These are phyloP conservation scores for Lamprologus callipterus DNA, from an alignment of 2,113 vertebrate species.

Conservation along the genomic window DNA sequence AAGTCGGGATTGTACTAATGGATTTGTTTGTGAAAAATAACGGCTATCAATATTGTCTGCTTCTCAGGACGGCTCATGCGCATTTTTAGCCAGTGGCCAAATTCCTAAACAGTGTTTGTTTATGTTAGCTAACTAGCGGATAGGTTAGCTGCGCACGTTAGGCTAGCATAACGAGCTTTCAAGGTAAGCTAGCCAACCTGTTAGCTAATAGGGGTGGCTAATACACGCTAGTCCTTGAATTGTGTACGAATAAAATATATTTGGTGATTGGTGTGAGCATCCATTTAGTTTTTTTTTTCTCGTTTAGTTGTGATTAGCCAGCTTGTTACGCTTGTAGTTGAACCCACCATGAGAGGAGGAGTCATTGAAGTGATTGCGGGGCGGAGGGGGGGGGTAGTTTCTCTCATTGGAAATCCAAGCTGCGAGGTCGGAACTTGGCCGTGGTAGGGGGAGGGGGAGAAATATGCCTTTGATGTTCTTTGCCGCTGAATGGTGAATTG, in stretches of 20 bases:
- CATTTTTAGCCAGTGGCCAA: background rate
- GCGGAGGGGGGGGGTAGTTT: constrained; percentile 44
- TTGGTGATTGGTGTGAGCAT: background rate
- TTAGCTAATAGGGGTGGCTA: constrained; percentile 14
- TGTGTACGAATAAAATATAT: background rate
- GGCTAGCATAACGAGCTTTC: constrained; percentile 11
- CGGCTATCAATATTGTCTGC: fast-evolving
- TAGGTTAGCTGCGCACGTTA: constrained; percentile 35
- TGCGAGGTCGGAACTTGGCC: constrained; percentile 66
- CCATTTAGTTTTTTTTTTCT: background rate
- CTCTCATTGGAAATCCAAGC: constrained; percentile 65
- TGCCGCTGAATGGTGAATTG: constrained; percentile 68
- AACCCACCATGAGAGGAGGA: constrained; percentile 36
- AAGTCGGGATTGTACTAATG: background rate
- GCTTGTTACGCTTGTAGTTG: background rate
- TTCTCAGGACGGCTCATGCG: fast-evolving
- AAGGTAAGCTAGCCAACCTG: constrained; percentile 53
- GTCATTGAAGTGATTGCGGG: constrained; percentile 53
- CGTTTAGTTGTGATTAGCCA: background rate
- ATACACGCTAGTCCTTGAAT: background rate
- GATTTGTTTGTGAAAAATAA: background rate
- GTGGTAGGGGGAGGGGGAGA: constrained; percentile 58
- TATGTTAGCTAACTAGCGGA: constrained; percentile 58
- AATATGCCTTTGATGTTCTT: constrained; percentile 70
- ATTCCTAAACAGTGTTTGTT: constrained; percentile 48